Base-by-base conservation (phyloP, 2,797 vertebrate genomes). In the Amblyopsis hoosieri region DNA sequence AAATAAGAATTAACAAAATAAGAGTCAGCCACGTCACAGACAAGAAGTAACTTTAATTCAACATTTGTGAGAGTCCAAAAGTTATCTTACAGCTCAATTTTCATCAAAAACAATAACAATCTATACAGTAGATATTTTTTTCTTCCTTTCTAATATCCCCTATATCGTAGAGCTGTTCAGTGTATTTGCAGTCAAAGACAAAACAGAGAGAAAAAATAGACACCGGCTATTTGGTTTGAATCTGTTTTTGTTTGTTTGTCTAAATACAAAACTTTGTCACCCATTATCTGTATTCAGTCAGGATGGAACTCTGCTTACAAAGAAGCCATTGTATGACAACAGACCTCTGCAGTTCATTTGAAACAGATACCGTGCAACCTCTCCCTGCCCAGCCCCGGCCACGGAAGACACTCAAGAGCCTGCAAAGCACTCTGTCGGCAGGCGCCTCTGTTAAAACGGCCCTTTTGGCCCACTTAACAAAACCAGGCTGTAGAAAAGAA, bases 1-100 rank as follows among this genome's bases (percentile, higher is more conserved):
- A 45, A 57, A 1, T 56, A 68, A 55, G 74, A 77, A 80, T 69
- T 55, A 80, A 29, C 33, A 82, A 85, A 81, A 79, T 12, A 73
- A 86, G 76, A 77, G 75, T 88, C 68, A 87, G 83, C 81, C 86
- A 89, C 85, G 85, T 96, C 95, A 98, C 96, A 97, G 96, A 97
- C 95, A 97, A 94, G 95, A 97, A 95, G 95, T 95, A 96, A 97
- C 95, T 98, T 98, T 98, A 97, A 96, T 98, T 97, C 95, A 97
- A 97, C 95, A 96, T 95, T 23, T 93, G 95, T 98, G 95, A 96
- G 96, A 97, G 93, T 97, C 95, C 93, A 97, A 98, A 97, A 96
- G 93, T 96, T 95, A 90, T 91, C 94, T 96, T 97, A 97, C 96
- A 98, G 95, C 94, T 97, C 95, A 95, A 91, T 93, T 94, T 96